Evolutionary conservation across 2,113 vertebrate genomes (phyloP), one percentile per base, ranked within the genome.

Genomic region (Triplophysa siluroides): DNA sequence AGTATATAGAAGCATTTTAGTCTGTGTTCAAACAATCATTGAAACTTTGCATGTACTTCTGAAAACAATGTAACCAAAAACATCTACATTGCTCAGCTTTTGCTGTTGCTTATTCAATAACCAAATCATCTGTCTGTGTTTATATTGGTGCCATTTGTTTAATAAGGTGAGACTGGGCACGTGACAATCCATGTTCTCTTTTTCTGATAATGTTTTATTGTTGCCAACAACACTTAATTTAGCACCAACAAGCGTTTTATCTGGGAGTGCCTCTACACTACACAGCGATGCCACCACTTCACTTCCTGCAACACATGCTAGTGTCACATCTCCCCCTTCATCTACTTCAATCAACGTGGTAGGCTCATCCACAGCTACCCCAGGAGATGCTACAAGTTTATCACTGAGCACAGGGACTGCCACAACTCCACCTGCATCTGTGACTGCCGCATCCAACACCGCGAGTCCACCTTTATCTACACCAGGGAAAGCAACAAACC

Each of bases 161-260:
- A 71, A 38, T 56, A 4, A 56, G n/a, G 47, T 71, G 14, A n/a
- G 47, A 14, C 6, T n/a, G 68, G 69, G 50, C 33, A 19, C 38
- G 16, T 16, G 26, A 19, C 19, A 0, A 54, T 71, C 47, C 4
- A 26, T 71, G 13, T 26, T 73, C 21, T 19, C 3, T 71, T 12
- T 70, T 52, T 43, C 65, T 71, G 26, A 71, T 74, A 4, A 41
- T 73, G 8, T 43, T 2, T 61, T 43, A 16, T 52, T 73, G 3
- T 73, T 18, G 2, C 19, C 6, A n/a, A 16, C 29, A 41, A 26
- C 47, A 52, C 50, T 52, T 3, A 52, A 52, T 0, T 1, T 16
- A 29, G 70, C 1, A 5, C 52, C 12, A 74, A 24, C 71, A 62
- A 74, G 38, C 38, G 23, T 73, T 60, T 19, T 52, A 73, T 73